phyloP scores from a whole-genome alignment of 2,797 vertebrate genomes.

The Selene dorsalis region DNA sequence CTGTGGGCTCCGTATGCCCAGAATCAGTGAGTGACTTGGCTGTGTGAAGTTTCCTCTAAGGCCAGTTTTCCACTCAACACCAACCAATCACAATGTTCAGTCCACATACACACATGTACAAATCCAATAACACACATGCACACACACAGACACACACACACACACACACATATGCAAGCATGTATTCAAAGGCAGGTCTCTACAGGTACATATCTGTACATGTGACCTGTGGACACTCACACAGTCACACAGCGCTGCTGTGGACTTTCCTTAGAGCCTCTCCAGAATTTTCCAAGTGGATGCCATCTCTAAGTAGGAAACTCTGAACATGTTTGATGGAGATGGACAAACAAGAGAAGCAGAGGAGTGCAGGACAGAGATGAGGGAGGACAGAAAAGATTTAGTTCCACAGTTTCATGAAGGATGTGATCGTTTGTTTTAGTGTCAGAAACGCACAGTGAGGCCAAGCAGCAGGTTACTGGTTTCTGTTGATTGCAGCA shows the following conservation, averaged over 20 bases:
- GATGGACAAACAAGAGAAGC: constrained; percentile 36
- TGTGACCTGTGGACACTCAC: constrained; percentile 9
- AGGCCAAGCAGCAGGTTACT: not conserved
- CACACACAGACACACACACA: constrained; percentile 6
- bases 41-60: constrained; percentile 19
- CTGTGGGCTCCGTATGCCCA: constrained; percentile 59
- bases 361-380: constrained; percentile 17
- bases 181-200: not conserved
- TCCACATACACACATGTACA: not conserved
- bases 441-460: constrained; percentile 23
- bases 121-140: constrained; percentile 22
- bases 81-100: constrained; percentile 11
- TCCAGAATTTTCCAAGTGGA: constrained; percentile 33
- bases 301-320: constrained; percentile 42
- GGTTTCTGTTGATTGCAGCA: not conserved
- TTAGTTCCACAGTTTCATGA: constrained; percentile 4
- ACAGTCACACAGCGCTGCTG: not conserved
- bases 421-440: constrained; percentile 27
- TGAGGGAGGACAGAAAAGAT: constrained; percentile 32
- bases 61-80: constrained; percentile 71
- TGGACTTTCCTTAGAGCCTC: constrained; percentile 12
- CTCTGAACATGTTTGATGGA: constrained; percentile 37
- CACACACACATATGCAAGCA: constrained; percentile 10
- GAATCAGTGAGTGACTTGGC: constrained; percentile 74
- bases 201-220: constrained; percentile 6